Percentiles rank a stretch among this genome's conserved stretches.
phyloP scores from a whole-genome alignment of 2,888 invertebrate genomes.

The Anodontia alba region DNA sequence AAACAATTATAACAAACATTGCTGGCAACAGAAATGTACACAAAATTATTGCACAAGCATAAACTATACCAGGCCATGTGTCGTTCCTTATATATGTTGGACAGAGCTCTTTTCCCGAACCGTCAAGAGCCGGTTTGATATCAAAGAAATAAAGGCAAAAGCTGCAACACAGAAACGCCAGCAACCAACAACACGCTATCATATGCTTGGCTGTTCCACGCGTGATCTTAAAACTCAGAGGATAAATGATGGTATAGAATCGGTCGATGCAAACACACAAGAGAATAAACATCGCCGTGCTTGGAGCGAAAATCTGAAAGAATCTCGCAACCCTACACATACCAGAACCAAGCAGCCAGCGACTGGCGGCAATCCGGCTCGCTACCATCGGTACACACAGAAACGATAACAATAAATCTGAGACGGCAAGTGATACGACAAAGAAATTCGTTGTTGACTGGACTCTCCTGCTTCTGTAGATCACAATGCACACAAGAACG shows the following conservation, averaged over 20 bases:
- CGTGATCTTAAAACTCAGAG: slow-evolving; percentile 83
- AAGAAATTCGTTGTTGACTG: slow-evolving; percentile 84
- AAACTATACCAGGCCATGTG: slow-evolving; percentile 64
- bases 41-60: slow-evolving; percentile 64
- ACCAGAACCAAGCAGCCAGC: slow-evolving; percentile 73
- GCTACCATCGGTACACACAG: slow-evolving; percentile 75
- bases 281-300: slow-evolving; percentile 72
- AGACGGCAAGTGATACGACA: slow-evolving; percentile 77
- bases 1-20: slow-evolving; percentile 64
- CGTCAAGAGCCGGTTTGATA: slow-evolving; percentile 19
- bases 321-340: slow-evolving; percentile 79
- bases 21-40: slow-evolving; percentile 72
- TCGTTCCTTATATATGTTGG: slow-evolving; percentile 67
- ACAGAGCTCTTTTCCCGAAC: slow-evolving; percentile 49
- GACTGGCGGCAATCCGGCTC: slow-evolving; percentile 59
- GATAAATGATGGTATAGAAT: slow-evolving; percentile 84
- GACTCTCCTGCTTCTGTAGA: slow-evolving; percentile 81
- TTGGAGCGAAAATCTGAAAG: slow-evolving; percentile 69
- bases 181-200: slow-evolving; percentile 72
- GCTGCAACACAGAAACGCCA: slow-evolving; percentile 64
- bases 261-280: slow-evolving; percentile 80
- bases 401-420: slow-evolving; percentile 74
- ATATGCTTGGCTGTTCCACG: slow-evolving; percentile 80
- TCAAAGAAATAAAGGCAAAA: slow-evolving; percentile 78
- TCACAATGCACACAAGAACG: slow-evolving; percentile 81